These are phyloP conservation scores for Sceloporus tristichus DNA, from an alignment of 2,113 vertebrate genomes.

Conservation along the genomic window DNA sequence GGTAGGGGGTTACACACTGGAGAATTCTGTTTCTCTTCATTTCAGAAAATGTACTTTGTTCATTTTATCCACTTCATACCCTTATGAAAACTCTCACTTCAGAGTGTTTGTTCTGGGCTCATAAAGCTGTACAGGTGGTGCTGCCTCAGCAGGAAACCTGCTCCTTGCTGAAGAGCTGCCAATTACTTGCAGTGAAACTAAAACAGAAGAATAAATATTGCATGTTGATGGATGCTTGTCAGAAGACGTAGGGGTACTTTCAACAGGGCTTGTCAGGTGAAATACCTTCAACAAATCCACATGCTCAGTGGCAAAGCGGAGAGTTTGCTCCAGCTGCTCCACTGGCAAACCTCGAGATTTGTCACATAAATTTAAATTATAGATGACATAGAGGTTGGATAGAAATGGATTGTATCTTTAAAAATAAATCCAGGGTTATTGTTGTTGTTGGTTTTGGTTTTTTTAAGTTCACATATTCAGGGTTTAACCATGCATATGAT, in stretches of 20 bases:
- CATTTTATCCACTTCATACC: slow-evolving; percentile 51
- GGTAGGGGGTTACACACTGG: slow-evolving; percentile 8
- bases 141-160: slow-evolving; percentile 70
- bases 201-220: slow-evolving; percentile 81
- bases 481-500: slow-evolving; percentile 59
- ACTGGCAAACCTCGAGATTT: slow-evolving; percentile 78
- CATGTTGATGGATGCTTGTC: slow-evolving; percentile 81
- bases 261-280: slow-evolving; percentile 72
- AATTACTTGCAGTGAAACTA: slow-evolving; percentile 73
- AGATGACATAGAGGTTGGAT: slow-evolving; percentile 78
- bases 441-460: neutral
- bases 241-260: slow-evolving; percentile 70
- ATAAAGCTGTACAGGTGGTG: slow-evolving; percentile 58
- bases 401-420: slow-evolving; percentile 79
- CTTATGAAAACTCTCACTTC: slow-evolving; percentile 56
- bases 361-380: slow-evolving; percentile 82
- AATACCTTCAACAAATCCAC: slow-evolving; percentile 68
- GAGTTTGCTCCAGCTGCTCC: slow-evolving; percentile 77
- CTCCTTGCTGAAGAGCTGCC: slow-evolving; percentile 65
- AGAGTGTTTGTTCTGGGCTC: slow-evolving; percentile 45
- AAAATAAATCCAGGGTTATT: slow-evolving; percentile 68
- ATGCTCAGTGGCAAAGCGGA: slow-evolving; percentile 75
- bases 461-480: slow-evolving; percentile 59
- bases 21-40: neutral
- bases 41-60: slow-evolving; percentile 50